These are phyloP conservation scores for Uloborus plumipes DNA, from an alignment of 2,888 invertebrate species.

Conservation along the genomic window DNA sequence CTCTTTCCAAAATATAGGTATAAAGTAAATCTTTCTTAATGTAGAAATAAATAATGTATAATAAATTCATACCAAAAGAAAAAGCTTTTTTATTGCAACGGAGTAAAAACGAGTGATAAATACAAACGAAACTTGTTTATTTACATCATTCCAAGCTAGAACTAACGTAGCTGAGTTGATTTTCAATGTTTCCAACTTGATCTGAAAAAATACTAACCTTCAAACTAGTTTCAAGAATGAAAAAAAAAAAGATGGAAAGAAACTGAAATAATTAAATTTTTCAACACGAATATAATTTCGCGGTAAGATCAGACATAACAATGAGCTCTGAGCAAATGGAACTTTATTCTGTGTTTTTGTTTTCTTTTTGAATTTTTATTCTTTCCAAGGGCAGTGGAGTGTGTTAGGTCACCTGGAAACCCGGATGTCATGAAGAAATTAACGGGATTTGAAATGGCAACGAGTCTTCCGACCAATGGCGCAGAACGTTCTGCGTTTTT, in stretches of 20 bases:
- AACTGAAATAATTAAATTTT: neutral
- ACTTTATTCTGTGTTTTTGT: slow-evolving; percentile 16
- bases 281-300: neutral
- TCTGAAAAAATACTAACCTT: neutral
- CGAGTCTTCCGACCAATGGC: slow-evolving; percentile 46
- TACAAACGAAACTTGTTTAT: too few species aligned
- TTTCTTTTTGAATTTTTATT: slow-evolving; percentile 15
- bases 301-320: slow-evolving; percentile 10
- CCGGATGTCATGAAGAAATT: slow-evolving; percentile 54
- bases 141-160: too few species aligned
- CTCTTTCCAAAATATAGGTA: too few species aligned
- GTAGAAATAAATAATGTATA: too few species aligned
- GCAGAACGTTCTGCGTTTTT: slow-evolving; percentile 35
- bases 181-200: too few species aligned
- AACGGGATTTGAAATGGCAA: slow-evolving; percentile 36
- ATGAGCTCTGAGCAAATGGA: slow-evolving; percentile 9
- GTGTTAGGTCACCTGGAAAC: slow-evolving; percentile 63
- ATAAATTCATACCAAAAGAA: too few species aligned
- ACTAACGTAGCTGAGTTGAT: too few species aligned
- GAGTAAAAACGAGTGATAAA: too few species aligned
- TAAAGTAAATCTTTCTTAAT: too few species aligned
- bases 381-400: slow-evolving; percentile 54
- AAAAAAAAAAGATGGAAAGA: neutral
- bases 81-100: too few species aligned
- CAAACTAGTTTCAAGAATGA: slow-evolving; percentile 1